Conservation (phyloP, 2,888 invertebrate genomes). For the Catocala nupta region DNA sequence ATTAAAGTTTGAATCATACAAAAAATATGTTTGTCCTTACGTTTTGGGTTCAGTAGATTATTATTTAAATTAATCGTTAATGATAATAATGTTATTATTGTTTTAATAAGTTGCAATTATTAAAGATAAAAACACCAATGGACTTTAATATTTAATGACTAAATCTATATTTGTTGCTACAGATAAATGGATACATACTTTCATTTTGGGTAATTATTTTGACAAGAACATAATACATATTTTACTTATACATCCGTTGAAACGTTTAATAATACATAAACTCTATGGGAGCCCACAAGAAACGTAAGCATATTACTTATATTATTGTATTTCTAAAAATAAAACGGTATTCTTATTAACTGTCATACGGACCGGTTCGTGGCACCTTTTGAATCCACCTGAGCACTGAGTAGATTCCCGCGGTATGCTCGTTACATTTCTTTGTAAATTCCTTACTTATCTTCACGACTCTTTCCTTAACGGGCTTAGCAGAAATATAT, state of each 20-base stretch:
- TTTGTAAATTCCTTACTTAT: conserved; percentile 54
- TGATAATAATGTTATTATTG: neutral
- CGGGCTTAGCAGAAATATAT: conserved; percentile 34
- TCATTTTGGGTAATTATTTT: no score
- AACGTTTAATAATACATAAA: neutral
- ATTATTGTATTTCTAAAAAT: conserved; percentile 60
- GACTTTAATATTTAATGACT: no score
- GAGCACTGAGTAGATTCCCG: conserved; percentile 53
- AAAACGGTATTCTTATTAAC: conserved; percentile 64
- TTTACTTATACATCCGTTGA: no score
- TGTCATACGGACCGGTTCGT: conserved; percentile 64
- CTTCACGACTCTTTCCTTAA: conserved; percentile 45
- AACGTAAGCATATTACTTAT: conserved; percentile 44
- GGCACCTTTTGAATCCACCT: conserved; percentile 60
- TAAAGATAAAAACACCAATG: no score
- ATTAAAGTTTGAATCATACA: conserved; percentile 71
- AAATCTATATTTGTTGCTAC: no score
- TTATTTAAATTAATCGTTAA: neutral
- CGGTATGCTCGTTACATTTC: conserved; percentile 55
- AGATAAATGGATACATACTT: no score
- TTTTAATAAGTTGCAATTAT: no score
- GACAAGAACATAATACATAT: no score
- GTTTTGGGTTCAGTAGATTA: conserved; percentile 47
- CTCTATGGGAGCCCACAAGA: conserved; percentile 23
- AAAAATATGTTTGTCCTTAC: conserved; percentile 55